Evolutionary conservation across 37 sponge, comb jelly and placozoan genomes (phyloP).

Genomic region (Spongia lamella): DNA sequence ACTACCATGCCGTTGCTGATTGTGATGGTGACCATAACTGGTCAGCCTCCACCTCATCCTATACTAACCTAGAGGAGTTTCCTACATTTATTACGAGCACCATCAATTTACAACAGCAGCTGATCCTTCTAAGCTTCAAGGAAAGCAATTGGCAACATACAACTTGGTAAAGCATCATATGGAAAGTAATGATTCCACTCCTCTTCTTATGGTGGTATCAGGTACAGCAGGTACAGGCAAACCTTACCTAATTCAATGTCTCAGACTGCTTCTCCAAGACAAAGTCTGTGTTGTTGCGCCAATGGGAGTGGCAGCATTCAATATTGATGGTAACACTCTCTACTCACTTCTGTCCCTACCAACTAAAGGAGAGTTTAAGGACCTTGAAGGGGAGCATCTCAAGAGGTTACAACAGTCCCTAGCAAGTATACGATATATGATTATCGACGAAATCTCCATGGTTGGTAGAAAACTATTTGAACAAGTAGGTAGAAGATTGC

Average conservation of each 20-base stretch:
- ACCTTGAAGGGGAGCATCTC: slow-evolving; percentile 31
- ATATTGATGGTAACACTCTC: slow-evolving; percentile 39
- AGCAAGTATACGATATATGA: slow-evolving; percentile 34
- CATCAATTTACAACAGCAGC: slow-evolving; percentile 27
- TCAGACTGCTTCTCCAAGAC: slow-evolving; percentile 29
- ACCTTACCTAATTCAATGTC: slow-evolving; percentile 48
- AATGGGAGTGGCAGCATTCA: slow-evolving; percentile 62
- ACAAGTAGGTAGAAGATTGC: slow-evolving; percentile 41
- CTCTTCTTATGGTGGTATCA: slow-evolving; percentile 23
- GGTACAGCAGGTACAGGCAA: slow-evolving; percentile 48
- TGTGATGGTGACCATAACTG: slow-evolving; percentile 12
- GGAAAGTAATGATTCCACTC: not conserved
- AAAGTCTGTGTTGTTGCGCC: slow-evolving; percentile 42
- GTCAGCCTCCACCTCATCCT: slow-evolving; percentile 8
- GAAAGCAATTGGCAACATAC: slow-evolving; percentile 38
- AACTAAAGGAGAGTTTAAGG: slow-evolving; percentile 26
- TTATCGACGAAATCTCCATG: slow-evolving; percentile 64
- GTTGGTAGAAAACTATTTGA: slow-evolving; percentile 45
- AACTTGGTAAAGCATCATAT: slow-evolving; percentile 27
- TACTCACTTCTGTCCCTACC: slow-evolving; percentile 46
- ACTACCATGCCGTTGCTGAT: not conserved
- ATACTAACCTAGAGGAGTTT: slow-evolving; percentile 36
- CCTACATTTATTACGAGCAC: slow-evolving; percentile 19
- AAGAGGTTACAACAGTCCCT: slow-evolving; percentile 26
- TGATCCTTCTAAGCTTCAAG: slow-evolving; percentile 24